Evolutionary conservation across 2,113 vertebrate genomes (phyloP).

Genomic region (Hoplias malabaricus): DNA sequence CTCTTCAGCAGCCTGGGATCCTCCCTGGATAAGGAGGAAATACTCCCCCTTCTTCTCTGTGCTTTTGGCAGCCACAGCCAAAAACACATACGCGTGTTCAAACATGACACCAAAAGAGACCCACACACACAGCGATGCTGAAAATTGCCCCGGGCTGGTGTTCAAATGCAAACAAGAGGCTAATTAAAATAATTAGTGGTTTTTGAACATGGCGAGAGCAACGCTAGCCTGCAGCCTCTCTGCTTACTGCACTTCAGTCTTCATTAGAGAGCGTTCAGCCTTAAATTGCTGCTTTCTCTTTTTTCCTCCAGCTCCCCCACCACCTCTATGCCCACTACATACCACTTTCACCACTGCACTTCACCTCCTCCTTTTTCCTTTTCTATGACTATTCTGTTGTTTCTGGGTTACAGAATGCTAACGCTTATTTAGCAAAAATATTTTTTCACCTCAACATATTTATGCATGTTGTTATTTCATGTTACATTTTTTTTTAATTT

Average conservation of each 20-base stretch:
- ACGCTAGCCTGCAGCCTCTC: slow-evolving; percentile 30
- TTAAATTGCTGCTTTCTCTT: slow-evolving; percentile 37
- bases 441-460: too few relatives aligned
- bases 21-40: background rate
- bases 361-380: background rate
- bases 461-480: too few relatives aligned
- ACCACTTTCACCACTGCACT: background rate
- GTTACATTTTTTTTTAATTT: too few relatives aligned
- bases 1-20: background rate
- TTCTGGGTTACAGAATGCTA: background rate
- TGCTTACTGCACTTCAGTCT: slow-evolving; percentile 47
- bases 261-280: slow-evolving; percentile 59
- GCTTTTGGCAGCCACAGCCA: background rate
- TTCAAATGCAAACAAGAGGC: slow-evolving; percentile 60
- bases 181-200: slow-evolving; percentile 72
- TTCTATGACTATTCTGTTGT: background rate
- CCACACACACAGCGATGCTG: slow-evolving; percentile 5
- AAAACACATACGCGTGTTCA: slow-evolving; percentile 1
- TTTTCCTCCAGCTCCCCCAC: background rate
- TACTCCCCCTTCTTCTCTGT: background rate
- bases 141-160: slow-evolving; percentile 47
- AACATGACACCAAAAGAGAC: slow-evolving; percentile 5
- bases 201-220: slow-evolving; percentile 52
- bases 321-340: background rate
- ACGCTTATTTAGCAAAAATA: too few relatives aligned